Base-by-base conservation (phyloP, 2,888 invertebrate genomes). In the Ormyrus nitidulus region DNA sequence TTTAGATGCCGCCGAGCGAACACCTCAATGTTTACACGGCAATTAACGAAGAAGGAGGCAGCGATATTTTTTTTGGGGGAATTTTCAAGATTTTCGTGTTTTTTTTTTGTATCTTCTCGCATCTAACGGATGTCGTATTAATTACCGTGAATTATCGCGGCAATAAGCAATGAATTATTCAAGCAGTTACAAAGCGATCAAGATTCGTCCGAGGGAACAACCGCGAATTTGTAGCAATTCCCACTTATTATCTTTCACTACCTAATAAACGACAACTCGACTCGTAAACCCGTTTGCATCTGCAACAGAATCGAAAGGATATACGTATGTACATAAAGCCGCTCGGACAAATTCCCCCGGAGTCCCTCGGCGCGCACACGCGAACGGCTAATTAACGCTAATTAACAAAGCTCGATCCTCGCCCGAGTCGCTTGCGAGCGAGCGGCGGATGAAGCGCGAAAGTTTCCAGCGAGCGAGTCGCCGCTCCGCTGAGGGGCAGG, bases 381-480 rank as follows among this genome's bases (percentile, higher is more conserved):
- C 80, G 49, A 81, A 62, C 65, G n/a, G 73, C 75, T 56, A 78
- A 79, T 81, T 81, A 77, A 56, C 51, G 51, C 71, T 68, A 81
- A 81, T 81, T 77, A 79, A 77, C 72, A 71, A 79, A 74, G 56
- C 77, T 74, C 70, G 2, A 8, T 34, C 34, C 34, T 19, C 19
- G 13, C 13, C 0, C 13, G 19, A 19, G 19, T 19, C 19, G 19
- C 19, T 19, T 34, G 56, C 51, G 59, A 59, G 11, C 6, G 56
- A 7, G 34, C 7, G 11, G 19, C 19, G 19, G 19, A 19, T 19
- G 2, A 19, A 19, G 19, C 19, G 19, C 19, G 19, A 19, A 19
- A 19, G 19, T 19, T 19, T 19, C 19, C 13, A 13, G 48, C 11
- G 49, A 13, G 48, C 11, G 49, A 11, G 8, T 11, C n/a, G 11